Evolutionary conservation across 2,888 invertebrate genomes (phyloP).

Genomic region (Heliconius ismenius): DNA sequence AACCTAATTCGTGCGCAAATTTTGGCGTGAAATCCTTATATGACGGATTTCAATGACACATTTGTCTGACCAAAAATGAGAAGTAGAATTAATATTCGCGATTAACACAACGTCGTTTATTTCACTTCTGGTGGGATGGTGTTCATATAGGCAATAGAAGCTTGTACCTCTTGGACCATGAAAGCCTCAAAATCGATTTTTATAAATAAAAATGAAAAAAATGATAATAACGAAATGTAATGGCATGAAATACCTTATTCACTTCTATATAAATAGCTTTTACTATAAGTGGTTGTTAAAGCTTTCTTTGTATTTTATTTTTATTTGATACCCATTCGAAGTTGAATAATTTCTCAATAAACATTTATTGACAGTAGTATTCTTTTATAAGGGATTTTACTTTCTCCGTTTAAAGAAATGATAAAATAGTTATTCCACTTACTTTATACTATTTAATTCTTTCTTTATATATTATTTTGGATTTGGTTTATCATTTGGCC

Average conservation of each 20-base stretch:
- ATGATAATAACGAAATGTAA: not conserved
- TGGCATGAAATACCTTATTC: too few relatives aligned
- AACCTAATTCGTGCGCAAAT: too few relatives aligned
- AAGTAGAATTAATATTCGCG: not conserved
- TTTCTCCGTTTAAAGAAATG: not conserved
- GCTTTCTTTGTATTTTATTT: constrained; percentile 19
- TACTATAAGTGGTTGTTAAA: not conserved
- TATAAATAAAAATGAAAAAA: not conserved
- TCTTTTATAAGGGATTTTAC: constrained; percentile 12
- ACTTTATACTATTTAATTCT: not conserved
- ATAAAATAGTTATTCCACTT: not conserved
- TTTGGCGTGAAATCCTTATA: too few relatives aligned
- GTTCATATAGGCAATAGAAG: not conserved
- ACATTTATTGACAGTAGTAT: constrained; percentile 3
- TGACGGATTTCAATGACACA: not conserved
- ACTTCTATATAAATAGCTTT: not conserved
- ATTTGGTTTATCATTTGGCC: too few relatives aligned
- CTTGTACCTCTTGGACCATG: not conserved
- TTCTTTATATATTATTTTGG: too few relatives aligned
- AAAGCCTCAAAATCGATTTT: not conserved
- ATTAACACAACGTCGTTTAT: not conserved
- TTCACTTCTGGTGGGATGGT: not conserved
- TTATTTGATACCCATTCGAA: not conserved
- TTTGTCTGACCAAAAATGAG: not conserved
- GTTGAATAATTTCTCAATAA: constrained; percentile 16